phyloP scores from a whole-genome alignment of 2,113 vertebrate genomes.

The Malurus alboscapulatus region DNA sequence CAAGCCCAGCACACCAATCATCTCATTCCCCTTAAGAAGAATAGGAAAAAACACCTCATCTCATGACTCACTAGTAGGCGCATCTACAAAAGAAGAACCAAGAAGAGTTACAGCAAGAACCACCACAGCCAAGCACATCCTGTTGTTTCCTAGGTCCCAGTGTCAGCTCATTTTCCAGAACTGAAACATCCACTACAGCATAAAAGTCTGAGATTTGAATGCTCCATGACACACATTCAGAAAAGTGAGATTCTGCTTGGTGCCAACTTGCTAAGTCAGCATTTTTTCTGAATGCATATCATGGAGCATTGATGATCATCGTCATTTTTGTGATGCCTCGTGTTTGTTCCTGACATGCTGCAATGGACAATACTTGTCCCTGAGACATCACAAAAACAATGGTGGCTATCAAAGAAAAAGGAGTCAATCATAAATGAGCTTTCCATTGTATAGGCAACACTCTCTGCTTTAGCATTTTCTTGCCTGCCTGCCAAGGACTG shows the following conservation, averaged over 20 bases:
- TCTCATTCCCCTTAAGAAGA: not conserved
- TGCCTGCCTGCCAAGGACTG: not conserved
- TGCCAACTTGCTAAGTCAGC: not conserved
- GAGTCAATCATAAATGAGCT: not conserved
- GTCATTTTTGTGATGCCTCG: not conserved
- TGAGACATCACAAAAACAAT: not conserved
- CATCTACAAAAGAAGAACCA: not conserved
- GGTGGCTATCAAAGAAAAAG: not conserved
- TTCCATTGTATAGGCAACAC: not conserved
- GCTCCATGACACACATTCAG: not conserved
- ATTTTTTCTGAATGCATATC: not conserved
- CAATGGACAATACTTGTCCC: not conserved
- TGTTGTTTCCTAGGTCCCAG: not conserved
- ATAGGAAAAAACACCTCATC: not conserved
- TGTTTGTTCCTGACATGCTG: not conserved
- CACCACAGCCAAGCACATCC: not conserved
- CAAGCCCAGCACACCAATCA: rapidly evolving
- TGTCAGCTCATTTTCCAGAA: not conserved
- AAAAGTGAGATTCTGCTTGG: not conserved
- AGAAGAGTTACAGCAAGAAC: not conserved
- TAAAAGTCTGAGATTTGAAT: not conserved
- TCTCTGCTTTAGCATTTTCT: not conserved
- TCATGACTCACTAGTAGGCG: not conserved
- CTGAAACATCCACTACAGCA: not conserved
- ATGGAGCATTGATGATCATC: rapidly evolving